Evolutionary conservation across 2,113 vertebrate genomes (phyloP).

Genomic region (Promerops cafer): DNA sequence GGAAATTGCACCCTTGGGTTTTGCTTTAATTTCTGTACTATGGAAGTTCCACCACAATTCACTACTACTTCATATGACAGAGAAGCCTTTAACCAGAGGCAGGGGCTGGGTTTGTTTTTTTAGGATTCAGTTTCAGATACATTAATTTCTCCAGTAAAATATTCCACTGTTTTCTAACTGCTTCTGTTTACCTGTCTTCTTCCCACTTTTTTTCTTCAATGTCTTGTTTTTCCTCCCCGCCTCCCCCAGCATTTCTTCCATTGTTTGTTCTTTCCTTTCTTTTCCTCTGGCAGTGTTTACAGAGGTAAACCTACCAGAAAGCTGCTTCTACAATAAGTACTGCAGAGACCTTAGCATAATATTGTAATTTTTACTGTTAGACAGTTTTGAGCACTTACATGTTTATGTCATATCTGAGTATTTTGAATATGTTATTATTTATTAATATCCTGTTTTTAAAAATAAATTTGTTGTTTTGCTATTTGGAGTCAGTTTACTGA

Average conservation of each 20-base stretch:
- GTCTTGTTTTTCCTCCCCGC: neutral
- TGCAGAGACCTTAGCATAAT: neutral
- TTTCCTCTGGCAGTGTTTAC: neutral
- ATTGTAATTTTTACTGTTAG: neutral
- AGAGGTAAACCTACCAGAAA: neutral
- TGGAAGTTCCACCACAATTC: neutral
- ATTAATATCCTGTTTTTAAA: neutral
- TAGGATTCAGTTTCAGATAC: neutral
- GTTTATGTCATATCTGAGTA: neutral
- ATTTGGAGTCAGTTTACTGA: neutral
- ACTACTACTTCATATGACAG: neutral
- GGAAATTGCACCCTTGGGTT: neutral
- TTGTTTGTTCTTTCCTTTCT: neutral
- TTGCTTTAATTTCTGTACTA: neutral
- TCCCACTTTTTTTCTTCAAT: neutral
- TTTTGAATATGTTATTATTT: neutral
- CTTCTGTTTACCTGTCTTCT: neutral
- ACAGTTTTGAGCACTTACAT: neutral
- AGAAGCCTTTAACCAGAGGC: neutral
- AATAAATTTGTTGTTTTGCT: neutral
- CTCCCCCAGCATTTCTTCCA: neutral
- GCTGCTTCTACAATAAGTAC: neutral
- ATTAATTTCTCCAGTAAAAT: neutral
- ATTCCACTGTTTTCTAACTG: neutral
- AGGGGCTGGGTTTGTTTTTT: neutral